These are phyloP conservation scores for Dendrophyllia cribrosa DNA, from an alignment of 64 coral and sea anemone species.

Conservation along the genomic window DNA sequence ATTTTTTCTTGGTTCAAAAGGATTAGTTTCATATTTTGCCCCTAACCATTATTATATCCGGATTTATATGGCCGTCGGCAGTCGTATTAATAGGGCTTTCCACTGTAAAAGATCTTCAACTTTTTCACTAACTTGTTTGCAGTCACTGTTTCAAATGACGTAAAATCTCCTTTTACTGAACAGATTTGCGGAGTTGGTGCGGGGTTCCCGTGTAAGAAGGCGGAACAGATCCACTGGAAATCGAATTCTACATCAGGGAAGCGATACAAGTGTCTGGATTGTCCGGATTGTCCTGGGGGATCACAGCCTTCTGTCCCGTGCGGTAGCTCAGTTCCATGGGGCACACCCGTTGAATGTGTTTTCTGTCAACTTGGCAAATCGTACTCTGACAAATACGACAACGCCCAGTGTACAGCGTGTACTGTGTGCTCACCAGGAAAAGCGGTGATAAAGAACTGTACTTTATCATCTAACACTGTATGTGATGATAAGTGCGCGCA, in stretches of 20 bases:
- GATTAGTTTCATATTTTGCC: too few relatives aligned
- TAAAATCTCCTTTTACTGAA: not conserved
- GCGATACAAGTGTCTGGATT: conserved; percentile 10
- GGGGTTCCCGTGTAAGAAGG: not conserved
- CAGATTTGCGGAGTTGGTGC: not conserved
- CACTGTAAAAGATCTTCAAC: too few relatives aligned
- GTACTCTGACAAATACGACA: conserved; percentile 24
- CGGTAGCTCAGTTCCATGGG: conserved; percentile 7
- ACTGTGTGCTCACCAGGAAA: not conserved
- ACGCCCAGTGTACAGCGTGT: conserved; percentile 27
- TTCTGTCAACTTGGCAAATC: conserved; percentile 20
- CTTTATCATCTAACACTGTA: not conserved
- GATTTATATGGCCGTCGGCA: too few relatives aligned
- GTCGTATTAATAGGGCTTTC: too few relatives aligned
- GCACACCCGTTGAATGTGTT: conserved; percentile 25
- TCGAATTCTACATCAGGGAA: not conserved
- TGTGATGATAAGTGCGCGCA: conserved; percentile 10
- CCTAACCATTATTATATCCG: too few relatives aligned
- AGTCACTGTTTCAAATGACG: too few relatives aligned
- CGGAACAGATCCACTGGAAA: not conserved
- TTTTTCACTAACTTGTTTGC: too few relatives aligned
- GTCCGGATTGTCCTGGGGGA: conserved; percentile 44
- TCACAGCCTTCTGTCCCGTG: conserved; percentile 45
- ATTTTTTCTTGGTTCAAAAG: too few relatives aligned
- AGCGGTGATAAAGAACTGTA: conserved; percentile 44